Conservation (phyloP, 2,888 invertebrate species). For the Phaedon cochleariae region DNA sequence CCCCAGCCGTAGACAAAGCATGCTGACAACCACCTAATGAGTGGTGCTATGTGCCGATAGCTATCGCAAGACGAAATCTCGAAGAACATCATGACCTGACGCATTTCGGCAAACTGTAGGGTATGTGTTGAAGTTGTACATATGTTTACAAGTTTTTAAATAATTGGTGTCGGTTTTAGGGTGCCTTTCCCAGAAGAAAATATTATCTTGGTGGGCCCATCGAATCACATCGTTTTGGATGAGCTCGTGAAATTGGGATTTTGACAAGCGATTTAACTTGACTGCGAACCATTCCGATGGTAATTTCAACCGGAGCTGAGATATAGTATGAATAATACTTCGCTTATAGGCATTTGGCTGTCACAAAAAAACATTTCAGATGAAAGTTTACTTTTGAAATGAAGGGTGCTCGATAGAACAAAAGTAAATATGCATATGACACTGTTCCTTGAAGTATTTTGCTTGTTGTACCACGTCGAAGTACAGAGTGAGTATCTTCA, state of each 20-base stretch:
- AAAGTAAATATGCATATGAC: too few species aligned
- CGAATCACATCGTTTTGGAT: background rate
- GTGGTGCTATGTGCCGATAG: constrained; percentile 35
- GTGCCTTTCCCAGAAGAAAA: background rate
- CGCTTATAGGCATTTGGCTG: background rate
- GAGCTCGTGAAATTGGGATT: background rate
- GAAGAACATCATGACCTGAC: constrained; percentile 27
- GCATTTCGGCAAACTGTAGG: constrained; percentile 35
- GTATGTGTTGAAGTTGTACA: constrained; percentile 35
- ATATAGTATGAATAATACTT: background rate
- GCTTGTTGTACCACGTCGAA: too few species aligned
- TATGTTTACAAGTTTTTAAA: constrained; percentile 45
- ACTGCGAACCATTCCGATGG: background rate
- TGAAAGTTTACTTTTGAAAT: too few species aligned
- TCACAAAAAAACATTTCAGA: background rate
- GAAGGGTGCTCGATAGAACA: too few species aligned
- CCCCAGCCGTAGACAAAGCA: constrained; percentile 42
- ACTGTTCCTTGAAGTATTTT: too few species aligned
- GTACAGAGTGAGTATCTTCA: too few species aligned
- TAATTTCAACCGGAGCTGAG: background rate
- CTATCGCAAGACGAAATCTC: constrained; percentile 34
- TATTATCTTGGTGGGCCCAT: background rate
- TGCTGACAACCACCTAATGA: constrained; percentile 40
- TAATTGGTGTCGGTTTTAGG: constrained; percentile 38
- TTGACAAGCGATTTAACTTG: background rate